These are phyloP conservation scores for Ptychodera flava DNA, from an alignment of 35 echinoderm and acorn worm species.

Conservation along the genomic window DNA sequence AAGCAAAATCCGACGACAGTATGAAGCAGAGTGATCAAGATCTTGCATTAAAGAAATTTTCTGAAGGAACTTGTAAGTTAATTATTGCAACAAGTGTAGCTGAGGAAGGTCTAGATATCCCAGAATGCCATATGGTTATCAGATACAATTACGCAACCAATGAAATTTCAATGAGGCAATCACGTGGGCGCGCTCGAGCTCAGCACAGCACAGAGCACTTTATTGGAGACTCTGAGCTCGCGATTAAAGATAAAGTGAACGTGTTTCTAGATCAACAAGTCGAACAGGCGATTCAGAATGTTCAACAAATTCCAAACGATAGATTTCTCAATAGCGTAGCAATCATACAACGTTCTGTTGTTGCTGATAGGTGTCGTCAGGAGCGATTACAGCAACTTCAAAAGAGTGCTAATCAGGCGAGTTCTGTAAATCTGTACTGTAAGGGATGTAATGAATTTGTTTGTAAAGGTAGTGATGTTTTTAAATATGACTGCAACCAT, in stretches of 20 bases:
- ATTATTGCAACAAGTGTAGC: background rate
- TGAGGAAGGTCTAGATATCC: background rate
- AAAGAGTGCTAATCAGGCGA: background rate
- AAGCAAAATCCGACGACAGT: background rate
- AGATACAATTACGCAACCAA: background rate
- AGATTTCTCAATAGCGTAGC: background rate
- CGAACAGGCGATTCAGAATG: background rate
- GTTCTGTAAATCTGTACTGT: background rate
- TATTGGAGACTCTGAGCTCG: background rate
- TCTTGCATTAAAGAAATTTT: slow-evolving; percentile 33
- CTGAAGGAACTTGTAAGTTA: background rate
- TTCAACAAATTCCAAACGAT: background rate
- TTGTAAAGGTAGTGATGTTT: background rate
- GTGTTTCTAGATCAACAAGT: background rate
- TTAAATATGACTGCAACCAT: background rate
- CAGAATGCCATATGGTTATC: background rate
- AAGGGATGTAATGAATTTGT: background rate
- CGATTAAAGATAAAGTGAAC: background rate
- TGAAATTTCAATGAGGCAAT: background rate
- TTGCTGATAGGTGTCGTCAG: background rate
- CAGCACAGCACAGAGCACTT: background rate
- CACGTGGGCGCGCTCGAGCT: background rate
- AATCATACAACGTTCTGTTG: background rate
- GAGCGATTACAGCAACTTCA: background rate
- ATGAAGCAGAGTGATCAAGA: slow-evolving; percentile 16